Evolutionary conservation across 2,113 vertebrate genomes (phyloP), one percentile per base, ranked within the genome.

Genomic region (Brevimyrus niger): DNA sequence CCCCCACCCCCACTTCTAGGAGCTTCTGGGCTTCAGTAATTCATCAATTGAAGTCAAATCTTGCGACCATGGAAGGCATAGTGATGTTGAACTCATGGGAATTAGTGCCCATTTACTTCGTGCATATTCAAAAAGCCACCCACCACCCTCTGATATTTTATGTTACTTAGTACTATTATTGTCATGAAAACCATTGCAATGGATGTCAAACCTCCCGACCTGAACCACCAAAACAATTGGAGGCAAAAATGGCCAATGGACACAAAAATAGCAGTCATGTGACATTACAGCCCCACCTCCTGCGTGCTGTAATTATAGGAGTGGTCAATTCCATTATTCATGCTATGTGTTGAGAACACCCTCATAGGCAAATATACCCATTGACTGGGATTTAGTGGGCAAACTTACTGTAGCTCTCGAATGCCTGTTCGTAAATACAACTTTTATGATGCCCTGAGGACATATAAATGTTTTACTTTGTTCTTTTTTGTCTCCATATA

Each of bases 61-160:
- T 88, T 47, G 48, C 51, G 47, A 50, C 51, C 50, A 31, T 88
- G 51, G 9, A 61, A 17, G 38, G 73, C 50, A 55, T 87, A 47
- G 86, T 83, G 89, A 27, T 89, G 89, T 47, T 87, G 44, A 76
- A 87, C 38, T 17, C 69, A 42, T 47, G 65, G 23, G 27, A 80
- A 87, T 90, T 42, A 82, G 86, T 44, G 48, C 50, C 85, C 86
- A 58, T 61, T 83, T 88, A 90, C 46, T 46, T 27, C 83, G 53
- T 53, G 65, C 84, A 87, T 87, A 87, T 87, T 61, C 6, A 90
- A 83, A 6, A 38, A 47, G 35, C 35, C 23, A 35, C 51, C 61
- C 31, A n/a, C 35, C 15, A 48, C 48, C 61, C 85, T 87, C 42
- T 38, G 11, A 46, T 86, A 38, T 87, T 21, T 42, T 50, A 35